Evolutionary conservation across 2,888 invertebrate species (phyloP).

Genomic region (Pachycephus smyrnensis): DNA sequence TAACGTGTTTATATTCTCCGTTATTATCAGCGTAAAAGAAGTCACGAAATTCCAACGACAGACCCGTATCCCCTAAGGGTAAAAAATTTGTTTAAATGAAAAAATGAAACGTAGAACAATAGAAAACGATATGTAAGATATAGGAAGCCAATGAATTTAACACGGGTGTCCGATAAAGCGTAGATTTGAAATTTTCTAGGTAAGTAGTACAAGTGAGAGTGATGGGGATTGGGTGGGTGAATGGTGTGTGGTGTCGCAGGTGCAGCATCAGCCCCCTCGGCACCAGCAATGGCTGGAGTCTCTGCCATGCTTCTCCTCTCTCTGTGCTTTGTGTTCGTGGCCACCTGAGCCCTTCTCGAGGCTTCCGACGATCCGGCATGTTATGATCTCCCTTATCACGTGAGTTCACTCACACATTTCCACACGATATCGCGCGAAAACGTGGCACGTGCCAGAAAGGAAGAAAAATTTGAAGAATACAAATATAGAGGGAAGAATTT

Average conservation of each 20-base stretch:
- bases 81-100: neutral
- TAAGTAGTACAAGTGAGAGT: constrained; percentile 49
- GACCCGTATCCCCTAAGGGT: neutral
- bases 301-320: constrained; percentile 68
- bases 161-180: neutral
- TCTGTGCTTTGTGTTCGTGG: constrained; percentile 68
- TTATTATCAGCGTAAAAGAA: neutral
- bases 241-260: constrained; percentile 66
- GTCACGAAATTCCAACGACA: neutral
- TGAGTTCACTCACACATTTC: constrained; percentile 62
- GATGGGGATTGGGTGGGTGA: constrained; percentile 55
- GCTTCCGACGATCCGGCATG: constrained; percentile 65
- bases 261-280: constrained; percentile 65
- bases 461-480: neutral
- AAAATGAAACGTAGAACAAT: neutral
- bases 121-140: neutral
- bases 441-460: neutral
- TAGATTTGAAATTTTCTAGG: constrained; percentile 35
- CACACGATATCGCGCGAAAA: constrained; percentile 3
- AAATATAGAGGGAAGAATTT: neutral
- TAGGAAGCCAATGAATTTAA: neutral
- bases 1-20: neutral
- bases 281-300: constrained; percentile 64
- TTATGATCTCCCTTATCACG: constrained; percentile 62
- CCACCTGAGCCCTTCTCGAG: constrained; percentile 65